Conservation (phyloP, 92 coral and sea anemone genomes). For the Actinostola sp. region DNA sequence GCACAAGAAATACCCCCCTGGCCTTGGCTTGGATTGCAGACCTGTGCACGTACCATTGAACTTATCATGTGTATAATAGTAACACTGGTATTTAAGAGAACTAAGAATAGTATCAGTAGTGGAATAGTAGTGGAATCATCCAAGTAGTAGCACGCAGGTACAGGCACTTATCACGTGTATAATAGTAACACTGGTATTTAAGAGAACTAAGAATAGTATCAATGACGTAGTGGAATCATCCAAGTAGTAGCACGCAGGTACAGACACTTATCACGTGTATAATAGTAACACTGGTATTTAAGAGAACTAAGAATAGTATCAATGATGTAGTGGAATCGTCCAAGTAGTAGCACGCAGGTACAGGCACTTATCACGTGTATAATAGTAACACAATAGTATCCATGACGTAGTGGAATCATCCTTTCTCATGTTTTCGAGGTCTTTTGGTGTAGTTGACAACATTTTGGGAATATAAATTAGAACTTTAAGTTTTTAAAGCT, state of each 20-base stretch:
- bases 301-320: slow-evolving; percentile 12
- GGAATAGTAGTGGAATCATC: too few species aligned
- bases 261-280: neutral
- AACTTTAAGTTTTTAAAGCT: too few species aligned
- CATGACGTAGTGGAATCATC: neutral
- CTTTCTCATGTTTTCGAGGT: too few species aligned
- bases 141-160: neutral
- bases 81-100: slow-evolving; percentile 19
- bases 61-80: slow-evolving; percentile 36
- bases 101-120: neutral
- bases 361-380: neutral
- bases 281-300: slow-evolving; percentile 15
- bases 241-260: neutral
- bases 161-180: neutral
- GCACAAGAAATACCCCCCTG: slow-evolving; percentile 32
- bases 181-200: slow-evolving; percentile 15
- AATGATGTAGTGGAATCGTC: neutral
- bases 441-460: too few species aligned
- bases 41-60: slow-evolving; percentile 49
- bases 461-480: too few species aligned
- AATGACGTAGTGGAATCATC: neutral
- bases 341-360: neutral
- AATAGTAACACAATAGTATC: slow-evolving; percentile 2
- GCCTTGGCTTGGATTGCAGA: slow-evolving; percentile 62
- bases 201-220: slow-evolving; percentile 12